Evolutionary conservation across 2,888 invertebrate genomes (phyloP).

Genomic region (Meloe dianella): DNA sequence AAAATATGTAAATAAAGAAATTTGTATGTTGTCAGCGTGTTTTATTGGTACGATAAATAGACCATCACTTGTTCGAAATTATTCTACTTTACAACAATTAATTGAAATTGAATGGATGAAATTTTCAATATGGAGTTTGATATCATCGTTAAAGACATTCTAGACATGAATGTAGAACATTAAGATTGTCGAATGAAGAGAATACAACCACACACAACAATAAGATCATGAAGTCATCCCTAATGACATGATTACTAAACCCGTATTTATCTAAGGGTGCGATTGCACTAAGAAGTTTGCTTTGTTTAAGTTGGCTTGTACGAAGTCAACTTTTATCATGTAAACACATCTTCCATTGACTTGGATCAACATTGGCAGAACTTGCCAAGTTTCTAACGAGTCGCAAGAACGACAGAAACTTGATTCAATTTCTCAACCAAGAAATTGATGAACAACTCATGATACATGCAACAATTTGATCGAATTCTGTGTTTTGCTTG

Average conservation of each 20-base stretch:
- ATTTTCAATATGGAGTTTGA: neutral
- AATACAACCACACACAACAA: neutral
- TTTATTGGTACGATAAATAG: conserved; percentile 1
- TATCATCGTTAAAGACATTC: neutral
- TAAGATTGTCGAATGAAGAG: neutral
- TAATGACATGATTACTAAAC: neutral
- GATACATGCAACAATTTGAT: no score
- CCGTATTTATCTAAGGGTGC: neutral
- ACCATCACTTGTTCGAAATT: neutral
- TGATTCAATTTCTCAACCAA: no score
- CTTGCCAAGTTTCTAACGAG: no score
- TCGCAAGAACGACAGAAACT: no score
- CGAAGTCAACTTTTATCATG: no score
- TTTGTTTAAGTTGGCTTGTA: no score
- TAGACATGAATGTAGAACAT: neutral
- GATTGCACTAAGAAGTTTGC: no score
- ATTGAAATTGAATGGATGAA: neutral
- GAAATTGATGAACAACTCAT: no score
- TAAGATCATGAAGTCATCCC: neutral
- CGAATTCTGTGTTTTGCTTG: no score
- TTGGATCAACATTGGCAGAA: no score
- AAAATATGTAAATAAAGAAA: neutral
- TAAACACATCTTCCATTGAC: no score
- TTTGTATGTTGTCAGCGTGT: neutral
- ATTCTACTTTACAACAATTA: neutral